Evolutionary conservation across 2,888 invertebrate genomes (phyloP).

Genomic region (Augochlorella aurata): DNA sequence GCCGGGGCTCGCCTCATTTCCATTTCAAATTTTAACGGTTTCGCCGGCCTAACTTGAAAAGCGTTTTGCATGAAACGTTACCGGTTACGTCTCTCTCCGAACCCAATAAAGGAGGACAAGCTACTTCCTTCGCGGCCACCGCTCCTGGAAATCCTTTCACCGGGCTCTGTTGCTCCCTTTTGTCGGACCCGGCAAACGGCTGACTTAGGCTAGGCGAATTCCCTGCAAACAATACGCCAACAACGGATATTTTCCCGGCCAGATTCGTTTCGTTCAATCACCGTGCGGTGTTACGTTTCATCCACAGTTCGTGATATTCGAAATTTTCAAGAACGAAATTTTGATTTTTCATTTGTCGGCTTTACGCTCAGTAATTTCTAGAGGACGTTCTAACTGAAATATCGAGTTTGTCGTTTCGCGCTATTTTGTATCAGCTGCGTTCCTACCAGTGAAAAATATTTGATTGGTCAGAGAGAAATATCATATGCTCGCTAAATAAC

Average conservation of each 20-base stretch:
- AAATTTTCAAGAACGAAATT: too few species aligned
- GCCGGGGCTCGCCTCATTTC: conserved; percentile 58
- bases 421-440: too few species aligned
- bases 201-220: neutral
- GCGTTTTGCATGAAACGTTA: conserved; percentile 62
- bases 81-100: conserved; percentile 47
- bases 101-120: conserved; percentile 60
- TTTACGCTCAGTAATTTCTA: too few species aligned
- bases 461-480: too few species aligned
- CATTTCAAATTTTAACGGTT: conserved; percentile 69
- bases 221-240: neutral
- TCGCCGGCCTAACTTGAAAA: conserved; percentile 62
- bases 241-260: neutral
- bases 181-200: conserved; percentile 1
- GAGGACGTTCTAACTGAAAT: too few species aligned
- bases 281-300: neutral
- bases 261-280: neutral
- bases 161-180: conserved; percentile 14
- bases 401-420: too few species aligned
- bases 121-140: conserved; percentile 35
- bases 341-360: too few species aligned
- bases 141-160: conserved; percentile 43
- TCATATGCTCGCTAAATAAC: too few species aligned
- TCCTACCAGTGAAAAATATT: too few species aligned
- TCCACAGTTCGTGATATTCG: neutral